Percentiles rank a stretch among this genome's conserved stretches.
Conservation (phyloP, 2,113 vertebrate genomes). For the Indicator indicator region DNA sequence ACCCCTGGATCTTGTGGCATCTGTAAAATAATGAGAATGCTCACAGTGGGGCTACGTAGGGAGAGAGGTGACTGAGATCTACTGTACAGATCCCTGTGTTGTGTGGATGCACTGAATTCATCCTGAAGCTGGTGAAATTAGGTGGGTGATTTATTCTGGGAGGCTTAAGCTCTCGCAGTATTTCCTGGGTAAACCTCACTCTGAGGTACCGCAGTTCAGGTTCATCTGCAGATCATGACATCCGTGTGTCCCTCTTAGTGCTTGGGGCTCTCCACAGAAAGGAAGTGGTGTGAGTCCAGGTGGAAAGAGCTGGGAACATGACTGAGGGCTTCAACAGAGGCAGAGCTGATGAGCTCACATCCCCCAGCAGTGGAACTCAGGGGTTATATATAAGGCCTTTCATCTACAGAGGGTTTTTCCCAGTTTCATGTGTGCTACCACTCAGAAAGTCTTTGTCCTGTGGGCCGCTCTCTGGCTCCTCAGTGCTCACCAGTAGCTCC, state of each 20-base stretch:
- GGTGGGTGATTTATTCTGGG: background rate
- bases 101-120: fast-evolving
- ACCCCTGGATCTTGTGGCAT: background rate
- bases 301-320: background rate
- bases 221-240: background rate
- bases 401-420: background rate
- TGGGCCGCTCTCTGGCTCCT: background rate
- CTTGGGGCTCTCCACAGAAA: fast-evolving
- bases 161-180: background rate
- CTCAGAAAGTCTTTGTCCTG: background rate
- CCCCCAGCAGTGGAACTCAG: background rate
- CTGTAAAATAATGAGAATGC: background rate
- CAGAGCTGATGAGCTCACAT: background rate
- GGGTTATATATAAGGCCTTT: background rate
- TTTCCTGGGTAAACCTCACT: background rate
- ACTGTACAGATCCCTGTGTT: background rate
- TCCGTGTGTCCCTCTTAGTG: background rate
- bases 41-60: background rate
- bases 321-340: background rate
- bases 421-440: background rate
- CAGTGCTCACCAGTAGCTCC: background rate
- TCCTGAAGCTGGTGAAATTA: background rate
- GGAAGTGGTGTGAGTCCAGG: background rate
- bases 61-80: background rate
- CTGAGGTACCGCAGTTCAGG: background rate